Conservation (phyloP, 2,888 invertebrate genomes). For the Eurois occulta region DNA sequence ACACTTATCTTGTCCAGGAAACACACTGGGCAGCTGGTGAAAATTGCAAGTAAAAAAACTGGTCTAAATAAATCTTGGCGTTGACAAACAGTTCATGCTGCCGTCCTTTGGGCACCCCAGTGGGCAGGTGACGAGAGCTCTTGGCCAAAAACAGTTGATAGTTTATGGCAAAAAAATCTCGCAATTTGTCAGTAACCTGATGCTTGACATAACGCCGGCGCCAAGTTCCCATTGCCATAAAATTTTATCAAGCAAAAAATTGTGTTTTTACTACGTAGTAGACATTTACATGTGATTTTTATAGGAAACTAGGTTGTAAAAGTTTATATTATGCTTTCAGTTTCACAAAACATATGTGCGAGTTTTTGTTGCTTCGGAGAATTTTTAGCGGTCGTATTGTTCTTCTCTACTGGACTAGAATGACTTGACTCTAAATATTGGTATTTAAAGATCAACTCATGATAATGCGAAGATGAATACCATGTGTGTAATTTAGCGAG, state of each 20-base stretch:
- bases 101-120: constrained; percentile 39
- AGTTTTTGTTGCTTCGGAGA: constrained; percentile 44
- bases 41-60: constrained; percentile 38
- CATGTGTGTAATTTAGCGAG: background rate
- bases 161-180: constrained; percentile 38
- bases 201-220: constrained; percentile 68
- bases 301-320: constrained; percentile 62
- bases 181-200: constrained; percentile 66
- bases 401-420: background rate
- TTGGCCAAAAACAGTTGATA: constrained; percentile 48
- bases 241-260: constrained; percentile 67
- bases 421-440: background rate
- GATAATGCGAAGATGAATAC: background rate
- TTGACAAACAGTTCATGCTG: constrained; percentile 40
- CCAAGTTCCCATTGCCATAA: constrained; percentile 63
- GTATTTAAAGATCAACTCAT: background rate
- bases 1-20: constrained; percentile 55
- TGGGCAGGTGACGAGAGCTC: constrained; percentile 62
- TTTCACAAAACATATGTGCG: constrained; percentile 51
- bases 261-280: constrained; percentile 48
- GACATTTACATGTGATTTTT: constrained; percentile 64
- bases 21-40: constrained; percentile 54
- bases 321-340: constrained; percentile 56
- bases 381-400: constrained; percentile 18
- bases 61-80: constrained; percentile 52